Evolutionary conservation across 2,888 invertebrate genomes (phyloP).

Genomic region (Empis stercorea): DNA sequence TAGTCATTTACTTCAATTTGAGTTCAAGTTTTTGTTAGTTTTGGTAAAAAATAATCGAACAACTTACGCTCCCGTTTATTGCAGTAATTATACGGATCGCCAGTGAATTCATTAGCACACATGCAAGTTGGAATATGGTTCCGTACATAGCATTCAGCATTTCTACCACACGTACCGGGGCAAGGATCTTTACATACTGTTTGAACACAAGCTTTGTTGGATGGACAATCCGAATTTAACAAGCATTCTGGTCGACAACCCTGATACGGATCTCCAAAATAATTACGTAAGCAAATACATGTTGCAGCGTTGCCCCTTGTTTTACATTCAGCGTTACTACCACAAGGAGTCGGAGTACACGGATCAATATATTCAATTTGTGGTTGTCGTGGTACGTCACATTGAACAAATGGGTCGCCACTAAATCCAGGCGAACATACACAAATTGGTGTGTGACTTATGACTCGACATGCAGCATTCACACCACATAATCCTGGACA

Average conservation of each 20-base stretch:
- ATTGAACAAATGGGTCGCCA: conserved; percentile 22
- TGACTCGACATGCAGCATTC: conserved; percentile 56
- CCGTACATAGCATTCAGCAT: conserved; percentile 60
- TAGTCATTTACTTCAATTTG: no score
- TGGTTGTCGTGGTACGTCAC: conserved; percentile 20
- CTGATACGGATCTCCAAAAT: conserved; percentile 64
- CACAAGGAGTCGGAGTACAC: conserved; percentile 64
- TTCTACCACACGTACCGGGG: conserved; percentile 60
- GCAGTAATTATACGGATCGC: conserved; percentile 61
- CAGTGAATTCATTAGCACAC: conserved; percentile 56
- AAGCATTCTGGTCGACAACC: conserved; percentile 63
- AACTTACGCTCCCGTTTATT: conserved; percentile 38
- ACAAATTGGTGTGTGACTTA: conserved; percentile 62
- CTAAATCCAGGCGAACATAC: conserved; percentile 40
- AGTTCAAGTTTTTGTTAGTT: background rate
- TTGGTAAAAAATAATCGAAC: no score
- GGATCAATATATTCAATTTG: conserved; percentile 35
- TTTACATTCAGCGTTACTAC: conserved; percentile 58
- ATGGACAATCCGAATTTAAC: conserved; percentile 57
- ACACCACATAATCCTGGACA: conserved; percentile 54
- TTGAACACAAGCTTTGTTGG: conserved; percentile 52
- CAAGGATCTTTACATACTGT: conserved; percentile 68
- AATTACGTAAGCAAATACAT: conserved; percentile 57
- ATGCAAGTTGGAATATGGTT: conserved; percentile 56
- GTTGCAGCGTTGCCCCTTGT: conserved; percentile 48